phyloP scores from a whole-genome alignment of 2,113 vertebrate genomes.

The Scartelaos histophorus region DNA sequence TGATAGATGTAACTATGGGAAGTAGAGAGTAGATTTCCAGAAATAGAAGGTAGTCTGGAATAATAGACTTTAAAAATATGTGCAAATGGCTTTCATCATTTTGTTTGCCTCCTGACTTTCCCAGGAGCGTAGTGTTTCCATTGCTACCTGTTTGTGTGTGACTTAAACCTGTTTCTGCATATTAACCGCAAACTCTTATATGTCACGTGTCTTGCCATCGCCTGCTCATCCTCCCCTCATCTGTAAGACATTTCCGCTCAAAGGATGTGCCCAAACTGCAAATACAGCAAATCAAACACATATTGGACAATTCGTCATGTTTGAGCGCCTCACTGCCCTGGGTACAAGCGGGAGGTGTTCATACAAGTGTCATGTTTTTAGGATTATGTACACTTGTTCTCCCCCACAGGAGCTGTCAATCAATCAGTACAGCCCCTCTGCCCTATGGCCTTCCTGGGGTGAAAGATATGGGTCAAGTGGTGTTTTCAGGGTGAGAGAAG shows the following conservation, averaged over 20 bases:
- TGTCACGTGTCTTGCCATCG: neutral
- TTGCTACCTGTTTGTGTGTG: neutral
- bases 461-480: constrained; percentile 27
- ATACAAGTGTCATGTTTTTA: constrained; percentile 6
- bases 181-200: neutral
- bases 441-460: constrained; percentile 21
- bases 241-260: constrained; percentile 25
- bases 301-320: constrained; percentile 5
- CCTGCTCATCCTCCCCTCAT: constrained; percentile 2
- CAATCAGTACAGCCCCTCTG: neutral
- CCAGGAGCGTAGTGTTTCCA: constrained; percentile 12
- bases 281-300: constrained; percentile 24
- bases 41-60: constrained; percentile 8
- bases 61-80: neutral
- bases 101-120: constrained; percentile 15
- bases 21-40: constrained; percentile 27
- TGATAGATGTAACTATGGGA: constrained; percentile 2
- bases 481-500: constrained; percentile 29
- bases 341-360: constrained; percentile 1
- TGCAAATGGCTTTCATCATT: neutral
- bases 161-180: neutral
- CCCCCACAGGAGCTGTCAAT: neutral
- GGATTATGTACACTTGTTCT: neutral
- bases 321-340: neutral
- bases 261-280: constrained; percentile 4